Evolutionary conservation across 2,888 invertebrate genomes (phyloP).

Genomic region (Diploptera punctata): DNA sequence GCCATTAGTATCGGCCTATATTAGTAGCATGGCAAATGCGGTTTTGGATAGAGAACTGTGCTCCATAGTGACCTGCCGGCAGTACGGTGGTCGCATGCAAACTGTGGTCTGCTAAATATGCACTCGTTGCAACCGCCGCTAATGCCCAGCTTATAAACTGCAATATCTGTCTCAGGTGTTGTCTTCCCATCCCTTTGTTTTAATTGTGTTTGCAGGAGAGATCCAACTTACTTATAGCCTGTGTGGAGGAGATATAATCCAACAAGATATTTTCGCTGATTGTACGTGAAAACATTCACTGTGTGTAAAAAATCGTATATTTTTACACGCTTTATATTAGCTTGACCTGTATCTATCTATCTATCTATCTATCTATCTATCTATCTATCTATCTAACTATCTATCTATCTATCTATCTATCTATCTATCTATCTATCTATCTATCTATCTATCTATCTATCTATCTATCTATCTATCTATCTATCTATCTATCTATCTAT

Average conservation of each 20-base stretch:
- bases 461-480: background rate
- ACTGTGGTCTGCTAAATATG: constrained; percentile 12
- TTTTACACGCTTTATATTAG: too few species aligned
- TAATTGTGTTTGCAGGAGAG: too few species aligned
- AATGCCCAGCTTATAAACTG: background rate
- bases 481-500: background rate
- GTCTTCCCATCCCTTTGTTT: too few species aligned
- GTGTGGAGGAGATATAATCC: too few species aligned
- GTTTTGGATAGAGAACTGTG: constrained; percentile 4
- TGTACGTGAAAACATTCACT: too few species aligned
- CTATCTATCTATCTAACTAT: background rate
- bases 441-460: background rate
- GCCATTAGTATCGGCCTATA: constrained; percentile 1
- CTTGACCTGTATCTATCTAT: too few species aligned
- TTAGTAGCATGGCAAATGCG: constrained; percentile 3
- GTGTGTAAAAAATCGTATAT: too few species aligned
- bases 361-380: background rate
- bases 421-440: background rate
- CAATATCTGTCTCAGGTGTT: background rate
- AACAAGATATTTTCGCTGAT: too few species aligned
- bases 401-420: background rate
- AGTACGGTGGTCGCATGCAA: background rate
- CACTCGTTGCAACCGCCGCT: constrained; percentile 3
- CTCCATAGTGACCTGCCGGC: background rate
- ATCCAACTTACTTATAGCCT: too few species aligned